Conservation (phyloP, 2,888 invertebrate species). For the Sicus ferrugineus region DNA sequence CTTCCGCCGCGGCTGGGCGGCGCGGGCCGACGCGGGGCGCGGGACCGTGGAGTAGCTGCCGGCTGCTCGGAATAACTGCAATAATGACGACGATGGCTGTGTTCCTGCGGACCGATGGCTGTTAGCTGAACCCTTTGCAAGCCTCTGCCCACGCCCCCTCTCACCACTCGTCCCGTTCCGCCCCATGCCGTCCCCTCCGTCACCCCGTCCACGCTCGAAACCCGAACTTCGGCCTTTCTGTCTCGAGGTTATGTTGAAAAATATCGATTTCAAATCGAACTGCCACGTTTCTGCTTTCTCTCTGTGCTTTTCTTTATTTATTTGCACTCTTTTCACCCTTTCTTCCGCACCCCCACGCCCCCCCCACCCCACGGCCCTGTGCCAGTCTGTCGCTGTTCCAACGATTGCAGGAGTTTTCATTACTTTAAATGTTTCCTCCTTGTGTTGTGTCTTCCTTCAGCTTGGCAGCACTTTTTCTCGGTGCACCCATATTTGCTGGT, state of each 20-base stretch:
- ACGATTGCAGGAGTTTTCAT: constrained; percentile 39
- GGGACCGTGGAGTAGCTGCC: constrained; percentile 11
- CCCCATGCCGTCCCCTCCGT: not conserved
- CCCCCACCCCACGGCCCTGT: not conserved
- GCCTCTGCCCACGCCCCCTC: not conserved
- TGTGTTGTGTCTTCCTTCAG: constrained; percentile 15
- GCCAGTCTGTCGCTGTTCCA: not conserved
- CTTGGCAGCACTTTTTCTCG: constrained; percentile 5
- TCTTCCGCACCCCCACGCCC: not conserved
- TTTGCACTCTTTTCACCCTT: not conserved
- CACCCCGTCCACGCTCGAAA: not conserved
- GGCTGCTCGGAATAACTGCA: constrained; percentile 12
- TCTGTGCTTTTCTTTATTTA: constrained; percentile 11
- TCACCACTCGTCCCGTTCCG: not conserved
- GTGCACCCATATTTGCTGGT: constrained; percentile 26
- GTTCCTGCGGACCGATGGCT: not conserved
- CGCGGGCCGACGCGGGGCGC: constrained; percentile 31
- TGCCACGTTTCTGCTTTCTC: constrained; percentile 19
- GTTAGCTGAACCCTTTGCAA: constrained; percentile 22
- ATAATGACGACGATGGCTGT: constrained; percentile 24
- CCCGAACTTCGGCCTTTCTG: not conserved
- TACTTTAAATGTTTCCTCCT: constrained; percentile 40
- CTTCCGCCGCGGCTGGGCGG: constrained; percentile 42
- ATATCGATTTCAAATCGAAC: constrained; percentile 46
- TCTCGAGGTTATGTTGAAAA: constrained; percentile 30